Evolutionary conservation across 2,113 vertebrate genomes (phyloP), one percentile per base, ranked within the genome.

Genomic region (Piaya cayana): DNA sequence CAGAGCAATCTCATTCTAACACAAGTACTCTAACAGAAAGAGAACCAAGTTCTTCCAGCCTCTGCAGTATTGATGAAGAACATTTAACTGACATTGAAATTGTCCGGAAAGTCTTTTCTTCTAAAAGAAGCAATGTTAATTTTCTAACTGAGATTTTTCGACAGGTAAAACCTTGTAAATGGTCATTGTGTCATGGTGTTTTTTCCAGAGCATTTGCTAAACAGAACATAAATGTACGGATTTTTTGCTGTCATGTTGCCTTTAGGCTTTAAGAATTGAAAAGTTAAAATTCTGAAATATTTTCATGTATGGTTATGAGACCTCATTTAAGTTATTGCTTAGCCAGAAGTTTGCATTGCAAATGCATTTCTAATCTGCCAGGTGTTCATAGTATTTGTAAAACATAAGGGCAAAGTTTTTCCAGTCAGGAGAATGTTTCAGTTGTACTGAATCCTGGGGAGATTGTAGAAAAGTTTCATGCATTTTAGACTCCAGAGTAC

Each of bases 141-240:
- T 99, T 99, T 98, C 98, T 99, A 93, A 99, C 98, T 26, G 99
- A 99, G 97, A 99, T 99, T 97, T 99, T 99, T 97, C 98, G 99
- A 93, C 99, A 99, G 99, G 99, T 99, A 97, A 98, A 92, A n/a
- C 15, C 74, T 26, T 86, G 15, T 82, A 68, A 59, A 16, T 37
- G 7, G 34, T 39, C 23, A 34, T 83, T 58, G 12, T 37, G 64
- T 64, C 62, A 55, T 59, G 5, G 39, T 39, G 9, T 76, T 96
- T 71, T 10, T 88, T 92, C 91, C 80, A 79, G 52, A 91, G 49
- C 18, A 14, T 72, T 72, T 67, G 11, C 37, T 84, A 59, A 90
- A 26, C 8, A 39, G 68, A 76, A 21, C 6, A 27, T 50, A 56
- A 70, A 32, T 25, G 45, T 60, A 11, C 10, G 15, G 2, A 0